Evolutionary conservation across 2,113 vertebrate genomes (phyloP), one percentile per base, ranked within the genome.

Genomic region (Corydoras sp.): DNA sequence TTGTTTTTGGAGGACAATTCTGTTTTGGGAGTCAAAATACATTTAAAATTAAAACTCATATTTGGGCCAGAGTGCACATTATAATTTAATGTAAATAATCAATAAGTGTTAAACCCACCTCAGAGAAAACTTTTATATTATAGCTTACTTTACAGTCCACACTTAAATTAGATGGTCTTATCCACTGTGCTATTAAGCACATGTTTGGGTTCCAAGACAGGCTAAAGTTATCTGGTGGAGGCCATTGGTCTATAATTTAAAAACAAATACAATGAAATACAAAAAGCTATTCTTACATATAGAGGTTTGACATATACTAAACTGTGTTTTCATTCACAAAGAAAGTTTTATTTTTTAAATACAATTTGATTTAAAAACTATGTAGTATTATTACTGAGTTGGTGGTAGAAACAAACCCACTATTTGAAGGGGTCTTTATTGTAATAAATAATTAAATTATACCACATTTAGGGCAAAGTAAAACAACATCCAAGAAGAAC

Each of bases 141-240:
- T 77, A 80, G 13, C 75, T 77, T 14, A 80, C 73, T 63, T 50
- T 51, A 60, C 76, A 77, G 0, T 10, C 10, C 8, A 54, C 0
- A 0, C 24, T 61, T 68, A 83, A 32, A 1, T 6, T 5, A 0
- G 6, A 2, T 0, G 85, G 86, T 14, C 8, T 51, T 30, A 9
- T 9, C 88, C 85, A 87, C 0, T 49, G 10, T 62, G 75, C 30
- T 15, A 54, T 51, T 77, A 29, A 0, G 6, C 58, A 32, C 10
- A 86, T 0, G 24, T 15, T n/a, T 78, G 82, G 79, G 1, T 1
- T 0, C 32, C 60, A 58, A 0, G 2, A 32, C 13, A 80, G 31
- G 0, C 9, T 9, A 0, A 35, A 58, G 53, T 79, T 61, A 54
- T 11, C 67, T 0, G 80, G 83, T 3, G 74, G 62, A 30, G 79